These are phyloP conservation scores for Thera obeliscata DNA, from an alignment of 2,888 invertebrate genomes.

Conservation along the genomic window DNA sequence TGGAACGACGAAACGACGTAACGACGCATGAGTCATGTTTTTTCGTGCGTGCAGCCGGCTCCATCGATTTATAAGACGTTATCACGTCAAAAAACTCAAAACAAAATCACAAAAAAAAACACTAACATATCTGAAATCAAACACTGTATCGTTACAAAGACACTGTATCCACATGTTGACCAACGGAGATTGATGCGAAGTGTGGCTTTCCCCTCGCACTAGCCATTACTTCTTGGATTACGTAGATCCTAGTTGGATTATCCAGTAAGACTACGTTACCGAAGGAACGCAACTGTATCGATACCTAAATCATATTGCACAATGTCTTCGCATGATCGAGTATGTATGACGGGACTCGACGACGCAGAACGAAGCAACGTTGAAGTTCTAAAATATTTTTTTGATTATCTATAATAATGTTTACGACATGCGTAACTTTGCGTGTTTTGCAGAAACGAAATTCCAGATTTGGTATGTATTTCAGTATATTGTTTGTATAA, in stretches of 20 bases:
- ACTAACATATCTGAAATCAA: constrained; percentile 47
- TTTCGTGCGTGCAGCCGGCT: too few species aligned
- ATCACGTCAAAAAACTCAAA: not conserved
- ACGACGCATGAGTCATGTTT: too few species aligned
- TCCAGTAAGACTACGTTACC: constrained; percentile 26
- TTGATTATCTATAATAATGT: not conserved
- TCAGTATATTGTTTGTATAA: not conserved
- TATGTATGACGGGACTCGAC: constrained; percentile 30
- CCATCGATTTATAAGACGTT: too few species aligned
- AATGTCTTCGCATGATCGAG: constrained; percentile 32
- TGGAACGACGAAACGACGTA: too few species aligned
- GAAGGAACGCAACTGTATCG: constrained; percentile 27
- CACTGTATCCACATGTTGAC: constrained; percentile 59
- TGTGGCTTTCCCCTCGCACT: constrained; percentile 6
- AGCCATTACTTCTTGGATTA: constrained; percentile 20
- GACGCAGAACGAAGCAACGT: constrained; percentile 29
- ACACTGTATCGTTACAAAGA: constrained; percentile 47
- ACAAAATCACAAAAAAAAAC: constrained; percentile 6
- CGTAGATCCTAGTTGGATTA: constrained; percentile 16
- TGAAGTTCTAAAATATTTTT: constrained; percentile 22
- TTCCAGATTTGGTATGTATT: not conserved
- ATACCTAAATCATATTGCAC: constrained; percentile 35
- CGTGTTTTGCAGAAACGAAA: not conserved
- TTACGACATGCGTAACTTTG: constrained; percentile 1
- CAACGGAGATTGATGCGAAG: constrained; percentile 31